These are phyloP conservation scores for Melierax canorus DNA, from an alignment of 2,113 vertebrate genomes.

Conservation along the genomic window DNA sequence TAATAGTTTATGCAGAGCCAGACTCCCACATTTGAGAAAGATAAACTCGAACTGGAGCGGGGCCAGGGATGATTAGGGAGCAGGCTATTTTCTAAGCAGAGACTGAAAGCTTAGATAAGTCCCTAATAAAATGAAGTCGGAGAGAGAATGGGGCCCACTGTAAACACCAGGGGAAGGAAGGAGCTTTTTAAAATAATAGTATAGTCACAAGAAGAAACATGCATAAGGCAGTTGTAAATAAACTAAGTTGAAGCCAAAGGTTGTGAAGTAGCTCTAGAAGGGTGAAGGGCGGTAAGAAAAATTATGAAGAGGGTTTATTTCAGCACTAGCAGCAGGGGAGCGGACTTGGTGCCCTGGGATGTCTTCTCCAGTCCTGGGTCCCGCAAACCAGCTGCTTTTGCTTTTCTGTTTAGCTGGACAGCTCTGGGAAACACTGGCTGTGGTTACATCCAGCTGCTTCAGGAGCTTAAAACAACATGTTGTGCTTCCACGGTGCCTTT, in stretches of 20 bases:
- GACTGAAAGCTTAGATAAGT: constrained; percentile 1
- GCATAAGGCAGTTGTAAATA: not conserved
- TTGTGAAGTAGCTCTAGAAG: not conserved
- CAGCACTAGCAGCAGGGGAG: not conserved
- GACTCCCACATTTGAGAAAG: not conserved
- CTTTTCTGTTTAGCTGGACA: not conserved
- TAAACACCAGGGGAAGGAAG: not conserved
- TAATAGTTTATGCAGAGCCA: not conserved
- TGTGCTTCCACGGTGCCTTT: not conserved
- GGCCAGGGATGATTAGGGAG: constrained; percentile 8
- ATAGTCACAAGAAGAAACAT: not conserved
- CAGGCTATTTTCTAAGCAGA: constrained; percentile 1
- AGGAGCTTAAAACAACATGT: not conserved
- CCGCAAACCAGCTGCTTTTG: not conserved
- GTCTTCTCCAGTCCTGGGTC: not conserved
- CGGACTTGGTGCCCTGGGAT: not conserved
- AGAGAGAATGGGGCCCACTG: not conserved
- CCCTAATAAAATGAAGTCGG: not conserved
- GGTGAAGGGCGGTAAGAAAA: not conserved
- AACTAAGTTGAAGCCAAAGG: not conserved
- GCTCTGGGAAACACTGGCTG: not conserved
- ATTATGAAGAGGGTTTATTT: not conserved
- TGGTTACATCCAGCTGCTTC: not conserved
- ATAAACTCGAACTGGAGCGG: not conserved
- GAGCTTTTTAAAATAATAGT: not conserved